Evolutionary conservation across 2,797 vertebrate species (phyloP).

Genomic region (Tenualosa thibaudeaui): DNA sequence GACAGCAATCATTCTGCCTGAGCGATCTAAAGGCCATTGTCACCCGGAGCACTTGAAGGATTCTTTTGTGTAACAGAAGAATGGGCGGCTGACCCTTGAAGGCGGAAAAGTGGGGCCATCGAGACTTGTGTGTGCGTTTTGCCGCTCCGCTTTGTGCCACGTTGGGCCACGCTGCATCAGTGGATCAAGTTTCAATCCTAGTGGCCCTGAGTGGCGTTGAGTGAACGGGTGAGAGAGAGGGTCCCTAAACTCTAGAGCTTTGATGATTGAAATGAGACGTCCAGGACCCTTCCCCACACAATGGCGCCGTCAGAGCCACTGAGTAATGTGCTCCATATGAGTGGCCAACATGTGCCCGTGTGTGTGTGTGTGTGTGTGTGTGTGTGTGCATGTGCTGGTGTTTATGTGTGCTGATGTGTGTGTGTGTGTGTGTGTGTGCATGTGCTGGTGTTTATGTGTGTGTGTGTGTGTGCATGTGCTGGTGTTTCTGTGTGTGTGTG

Average conservation of each 20-base stretch:
- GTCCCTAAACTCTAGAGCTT: constrained; percentile 71
- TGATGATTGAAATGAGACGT: constrained; percentile 79
- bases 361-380: constrained; percentile 36
- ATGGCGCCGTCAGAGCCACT: constrained; percentile 23
- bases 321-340: constrained; percentile 42
- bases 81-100: constrained; percentile 73
- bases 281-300: constrained; percentile 57
- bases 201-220: constrained; percentile 76
- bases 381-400: constrained; percentile 32
- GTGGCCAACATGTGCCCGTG: neutral
- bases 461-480: constrained; percentile 45
- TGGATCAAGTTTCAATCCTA: constrained; percentile 75
- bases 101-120: constrained; percentile 70
- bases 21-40: constrained; percentile 81
- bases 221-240: constrained; percentile 70
- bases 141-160: neutral
- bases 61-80: constrained; percentile 76
- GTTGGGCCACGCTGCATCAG: constrained; percentile 46
- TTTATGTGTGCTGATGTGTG: neutral
- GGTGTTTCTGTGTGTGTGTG: constrained; percentile 21
- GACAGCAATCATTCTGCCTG: constrained; percentile 77
- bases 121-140: constrained; percentile 59
- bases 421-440: constrained; percentile 27
- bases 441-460: constrained; percentile 22
- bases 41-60: constrained; percentile 75